Evolutionary conservation across 2,888 invertebrate species (phyloP).

Genomic region (Euzophera pinguis): DNA sequence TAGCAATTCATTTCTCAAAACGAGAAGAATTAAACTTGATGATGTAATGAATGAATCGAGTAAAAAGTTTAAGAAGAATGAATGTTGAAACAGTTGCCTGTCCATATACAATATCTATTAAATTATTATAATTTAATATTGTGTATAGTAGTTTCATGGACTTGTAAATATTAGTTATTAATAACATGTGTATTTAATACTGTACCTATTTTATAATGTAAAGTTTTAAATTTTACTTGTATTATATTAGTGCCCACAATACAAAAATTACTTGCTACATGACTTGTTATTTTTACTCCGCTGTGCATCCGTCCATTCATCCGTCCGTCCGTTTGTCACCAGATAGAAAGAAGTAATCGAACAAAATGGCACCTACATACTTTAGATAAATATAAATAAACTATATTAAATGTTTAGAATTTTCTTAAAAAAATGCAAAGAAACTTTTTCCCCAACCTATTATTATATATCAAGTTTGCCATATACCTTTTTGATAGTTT

Average conservation of each 20-base stretch:
- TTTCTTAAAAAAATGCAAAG: too few relatives aligned
- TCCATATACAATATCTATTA: slow-evolving; percentile 62
- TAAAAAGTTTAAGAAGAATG: slow-evolving; percentile 74
- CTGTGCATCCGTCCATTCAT: too few relatives aligned
- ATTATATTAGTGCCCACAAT: slow-evolving; percentile 71
- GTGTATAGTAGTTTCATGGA: slow-evolving; percentile 66
- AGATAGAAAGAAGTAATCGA: too few relatives aligned
- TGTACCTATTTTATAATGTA: slow-evolving; percentile 75
- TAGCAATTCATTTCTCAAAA: slow-evolving; percentile 62
- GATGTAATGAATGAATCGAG: slow-evolving; percentile 63
- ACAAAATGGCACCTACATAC: too few relatives aligned
- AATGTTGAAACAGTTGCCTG: slow-evolving; percentile 61
- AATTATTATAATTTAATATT: slow-evolving; percentile 70
- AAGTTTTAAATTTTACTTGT: slow-evolving; percentile 60
- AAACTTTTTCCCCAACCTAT: too few relatives aligned
- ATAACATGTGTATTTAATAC: slow-evolving; percentile 73
- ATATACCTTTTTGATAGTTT: too few relatives aligned
- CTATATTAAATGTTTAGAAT: too few relatives aligned
- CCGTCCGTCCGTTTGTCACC: too few relatives aligned
- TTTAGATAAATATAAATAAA: too few relatives aligned
- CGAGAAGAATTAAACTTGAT: slow-evolving; percentile 65
- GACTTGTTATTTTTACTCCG: background rate
- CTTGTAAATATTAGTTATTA: slow-evolving; percentile 74
- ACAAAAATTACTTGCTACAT: slow-evolving; percentile 41
- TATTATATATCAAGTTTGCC: too few relatives aligned